Percentiles rank a stretch among this genome's conserved stretches.
phyloP scores from a whole-genome alignment of 2,888 invertebrate species.

The Tortrix viridana region DNA sequence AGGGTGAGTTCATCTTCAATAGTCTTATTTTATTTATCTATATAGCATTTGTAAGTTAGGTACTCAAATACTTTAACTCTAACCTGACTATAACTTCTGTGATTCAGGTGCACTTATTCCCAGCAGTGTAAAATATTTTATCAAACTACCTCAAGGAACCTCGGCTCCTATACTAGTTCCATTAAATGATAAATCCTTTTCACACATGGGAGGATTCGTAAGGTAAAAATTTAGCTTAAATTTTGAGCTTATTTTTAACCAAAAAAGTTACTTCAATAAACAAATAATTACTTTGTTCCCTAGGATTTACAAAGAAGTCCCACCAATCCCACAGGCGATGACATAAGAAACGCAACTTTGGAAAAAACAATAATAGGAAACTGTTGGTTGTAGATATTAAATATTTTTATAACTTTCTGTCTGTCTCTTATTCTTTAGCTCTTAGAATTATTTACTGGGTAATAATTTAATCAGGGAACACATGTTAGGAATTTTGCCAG shows the following conservation, averaged over 20 bases:
- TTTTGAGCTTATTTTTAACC: not conserved
- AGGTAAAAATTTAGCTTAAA: slow-evolving; percentile 53
- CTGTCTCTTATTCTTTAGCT: not conserved
- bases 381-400: no score
- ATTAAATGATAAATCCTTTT: slow-evolving; percentile 70
- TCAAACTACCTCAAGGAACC: slow-evolving; percentile 66
- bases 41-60: not conserved
- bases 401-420: not conserved
- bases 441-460: not conserved
- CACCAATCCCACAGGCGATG: slow-evolving; percentile 73
- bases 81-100: slow-evolving; percentile 17
- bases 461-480: slow-evolving; percentile 12
- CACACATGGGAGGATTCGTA: slow-evolving; percentile 74
- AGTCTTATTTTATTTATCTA: not conserved
- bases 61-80: not conserved
- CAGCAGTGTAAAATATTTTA: slow-evolving; percentile 73
- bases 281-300: slow-evolving; percentile 39
- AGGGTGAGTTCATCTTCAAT: slow-evolving; percentile 52
- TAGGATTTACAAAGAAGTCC: slow-evolving; percentile 79
- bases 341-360: slow-evolving; percentile 38
- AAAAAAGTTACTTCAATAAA: not conserved
- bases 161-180: slow-evolving; percentile 63
- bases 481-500: slow-evolving; percentile 29
- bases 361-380: no score
- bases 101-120: slow-evolving; percentile 70